Base-by-base conservation (phyloP, 2,797 vertebrate species). In the Carcharodon carcharias region DNA sequence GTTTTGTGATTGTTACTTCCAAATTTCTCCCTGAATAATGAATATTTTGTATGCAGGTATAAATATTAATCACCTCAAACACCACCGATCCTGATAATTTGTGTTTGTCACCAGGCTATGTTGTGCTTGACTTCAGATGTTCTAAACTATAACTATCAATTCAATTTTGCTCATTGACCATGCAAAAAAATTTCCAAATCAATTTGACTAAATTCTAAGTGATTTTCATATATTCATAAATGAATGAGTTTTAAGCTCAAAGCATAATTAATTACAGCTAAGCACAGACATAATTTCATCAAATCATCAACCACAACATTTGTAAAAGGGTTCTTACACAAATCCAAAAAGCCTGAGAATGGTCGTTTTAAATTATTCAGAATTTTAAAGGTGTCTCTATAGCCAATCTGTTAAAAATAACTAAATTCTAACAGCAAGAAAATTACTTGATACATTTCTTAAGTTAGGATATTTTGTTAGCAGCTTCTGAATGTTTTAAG, bases 51-150 rank as follows among this genome's bases (percentile, higher is more conserved):
- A n/a, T 93, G 54, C 67, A 77, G 50, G 28, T 73, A 95, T 95
- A 58, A 95, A 95, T 95, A 71, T 73, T 77, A 73, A 95, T 71
- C 26, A 95, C 6, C 77, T 95, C 94, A 95, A 73, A 95, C 26
- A 95, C 94, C 69, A 71, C 50, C 58, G 94, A 95, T 77, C 26
- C 94, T 73, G 67, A 95, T 95, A 73, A 73, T 73, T 73, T 56
- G 67, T 73, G 26, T 95, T 35, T 71, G 45, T 95, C 61, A 73
- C 50, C 50, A 95, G 23, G 56, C 45, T 35, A 77, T 23, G 94
- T 73, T 73, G 94, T 95, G 94, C 65, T 73, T 73, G 69, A 77
- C 67, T 95, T 95, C 26, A 95, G 69, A 73, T 73, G 54, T 67
- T 95, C 92, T 95, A 95, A 95, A 69, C 65, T 50, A 50, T 69